Evolutionary conservation across 2,888 invertebrate species (phyloP), one percentile per base, ranked within the genome.

Genomic region (Drosophila subsilvestris): DNA sequence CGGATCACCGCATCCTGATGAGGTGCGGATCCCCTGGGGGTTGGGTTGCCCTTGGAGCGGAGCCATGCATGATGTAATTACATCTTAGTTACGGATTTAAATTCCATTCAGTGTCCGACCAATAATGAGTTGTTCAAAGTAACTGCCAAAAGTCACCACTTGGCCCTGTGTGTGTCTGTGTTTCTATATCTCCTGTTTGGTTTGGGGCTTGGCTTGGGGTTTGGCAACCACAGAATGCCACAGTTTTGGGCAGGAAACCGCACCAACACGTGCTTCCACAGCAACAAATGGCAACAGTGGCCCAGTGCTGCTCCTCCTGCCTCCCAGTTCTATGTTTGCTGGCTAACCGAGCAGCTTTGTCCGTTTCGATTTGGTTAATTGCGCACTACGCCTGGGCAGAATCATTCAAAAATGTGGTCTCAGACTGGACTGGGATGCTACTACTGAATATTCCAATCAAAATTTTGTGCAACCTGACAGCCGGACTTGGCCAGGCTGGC

Each of bases 221-320:
- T 62, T 72, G 68, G 37, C 68, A 71, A 60, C 81, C 83, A 59
- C 86, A 83, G 71, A 57, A 55, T 54, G 59, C 44, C 54, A 51
- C 73, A 81, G 68, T 63, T 79, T 79, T 59, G 59, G 27, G 27
- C 57, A 57, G 65, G 54, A 59, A 79, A 66, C 80, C 80, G 50
- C 70, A 70, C 50, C 65, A 70, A 70, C 71, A 69, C 69, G 69
- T 69, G 71, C 60, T 71, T 32, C 20, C 27, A 43, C 27, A 44
- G 55, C 55, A 18, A 27, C 54, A 17, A 57, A 62, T 48, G 62
- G 47, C 65, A 63, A 9, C 65, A 42, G 43, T 10, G 48, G 7
- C 12, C 32, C 32, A 32, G 32, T 32, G 0, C 22, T 4, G 22
- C 22, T 22, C 22, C 22, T 20, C 22, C 3, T 22, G 22, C 3